A percentile compares a stretch with the other conserved stretches of the same genome.
Evolutionary conservation across 2,888 invertebrate genomes (phyloP).

Genomic region (Agrotis exclamationis): DNA sequence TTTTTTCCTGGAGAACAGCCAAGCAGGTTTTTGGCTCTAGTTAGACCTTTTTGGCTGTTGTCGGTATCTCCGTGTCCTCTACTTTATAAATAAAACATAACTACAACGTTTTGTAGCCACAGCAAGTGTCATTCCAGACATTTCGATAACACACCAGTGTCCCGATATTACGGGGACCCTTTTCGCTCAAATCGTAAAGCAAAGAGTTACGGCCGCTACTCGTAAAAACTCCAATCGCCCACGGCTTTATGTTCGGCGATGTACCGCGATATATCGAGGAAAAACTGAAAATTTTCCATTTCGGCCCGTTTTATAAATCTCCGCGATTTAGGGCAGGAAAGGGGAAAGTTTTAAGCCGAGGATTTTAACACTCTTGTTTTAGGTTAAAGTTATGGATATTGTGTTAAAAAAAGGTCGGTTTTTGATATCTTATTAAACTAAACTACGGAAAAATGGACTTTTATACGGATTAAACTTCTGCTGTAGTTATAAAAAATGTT

Average conservation of each 20-base stretch:
- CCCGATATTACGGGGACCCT: constrained; percentile 44
- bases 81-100: constrained; percentile 10
- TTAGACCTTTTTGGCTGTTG: not conserved
- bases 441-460: not conserved
- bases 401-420: not conserved
- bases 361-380: constrained; percentile 23
- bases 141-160: constrained; percentile 18
- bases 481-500: not conserved
- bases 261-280: constrained; percentile 52
- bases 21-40: too few species aligned
- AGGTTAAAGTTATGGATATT: constrained; percentile 3
- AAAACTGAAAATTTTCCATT: constrained; percentile 57
- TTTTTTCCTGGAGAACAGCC: not conserved
- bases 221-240: constrained; percentile 73
- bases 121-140: constrained; percentile 9
- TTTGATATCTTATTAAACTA: not conserved
- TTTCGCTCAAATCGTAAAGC: constrained; percentile 58
- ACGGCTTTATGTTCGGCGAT: constrained; percentile 63
- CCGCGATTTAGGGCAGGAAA: constrained; percentile 34
- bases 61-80: too few species aligned
- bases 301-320: constrained; percentile 46
- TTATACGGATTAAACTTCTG: not conserved
- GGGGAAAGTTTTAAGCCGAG: constrained; percentile 28
- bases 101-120: constrained; percentile 14
- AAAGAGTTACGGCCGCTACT: constrained; percentile 61